Percentiles rank a stretch among this genome's conserved stretches.
Evolutionary conservation across 2,797 vertebrate species (phyloP).

Genomic region (Nannoperca obscura): DNA sequence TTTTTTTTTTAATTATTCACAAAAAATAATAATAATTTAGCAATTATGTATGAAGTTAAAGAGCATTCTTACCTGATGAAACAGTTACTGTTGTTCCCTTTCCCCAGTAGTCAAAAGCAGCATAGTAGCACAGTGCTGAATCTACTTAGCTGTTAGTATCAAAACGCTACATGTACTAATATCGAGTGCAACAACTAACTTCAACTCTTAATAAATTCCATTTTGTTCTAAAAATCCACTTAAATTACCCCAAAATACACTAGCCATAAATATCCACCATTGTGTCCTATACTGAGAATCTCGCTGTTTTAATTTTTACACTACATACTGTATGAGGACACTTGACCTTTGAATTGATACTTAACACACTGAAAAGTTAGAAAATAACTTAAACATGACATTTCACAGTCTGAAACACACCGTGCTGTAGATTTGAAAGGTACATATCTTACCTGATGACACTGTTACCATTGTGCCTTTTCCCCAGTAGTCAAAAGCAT

Average conservation of each 20-base stretch:
- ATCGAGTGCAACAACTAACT: background rate
- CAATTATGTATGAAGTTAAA: background rate
- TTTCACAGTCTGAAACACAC: background rate
- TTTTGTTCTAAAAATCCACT: background rate
- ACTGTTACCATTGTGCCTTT: slow-evolving; percentile 77
- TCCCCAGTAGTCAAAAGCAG: slow-evolving; percentile 54
- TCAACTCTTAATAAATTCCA: background rate
- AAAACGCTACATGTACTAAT: slow-evolving; percentile 31
- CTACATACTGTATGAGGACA: background rate
- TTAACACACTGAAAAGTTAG: background rate
- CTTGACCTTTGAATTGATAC: background rate
- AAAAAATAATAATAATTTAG: background rate
- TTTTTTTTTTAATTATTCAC: background rate
- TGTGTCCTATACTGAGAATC: background rate
- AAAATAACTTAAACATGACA: background rate
- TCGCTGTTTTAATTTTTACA: background rate
- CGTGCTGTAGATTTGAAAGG: background rate
- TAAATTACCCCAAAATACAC: background rate
- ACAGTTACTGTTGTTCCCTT: slow-evolving; percentile 57
- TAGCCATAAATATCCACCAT: background rate
- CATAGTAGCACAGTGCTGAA: slow-evolving; percentile 33
- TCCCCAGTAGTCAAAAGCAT: slow-evolving; percentile 79
- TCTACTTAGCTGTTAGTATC: slow-evolving; percentile 20
- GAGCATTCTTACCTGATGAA: slow-evolving; percentile 56
- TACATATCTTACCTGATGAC: slow-evolving; percentile 73